phyloP scores from a whole-genome alignment of 2,888 invertebrate genomes.

The Tachystola acroxantha region DNA sequence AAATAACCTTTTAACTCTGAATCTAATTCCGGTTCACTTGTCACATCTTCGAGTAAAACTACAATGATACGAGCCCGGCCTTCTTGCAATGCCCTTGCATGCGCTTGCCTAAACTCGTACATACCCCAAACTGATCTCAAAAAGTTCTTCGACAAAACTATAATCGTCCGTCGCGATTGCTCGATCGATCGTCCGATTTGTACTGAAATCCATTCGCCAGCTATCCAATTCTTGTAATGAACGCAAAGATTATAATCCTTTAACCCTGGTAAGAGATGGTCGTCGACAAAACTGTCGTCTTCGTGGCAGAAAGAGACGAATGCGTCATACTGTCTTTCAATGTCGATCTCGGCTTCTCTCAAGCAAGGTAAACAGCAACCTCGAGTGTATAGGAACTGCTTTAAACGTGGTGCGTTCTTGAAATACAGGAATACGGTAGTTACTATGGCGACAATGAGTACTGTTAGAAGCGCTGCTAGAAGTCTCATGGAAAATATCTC shows the following conservation, averaged over 20 bases:
- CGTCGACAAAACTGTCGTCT: constrained; percentile 84
- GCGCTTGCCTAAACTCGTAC: no score
- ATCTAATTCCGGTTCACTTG: no score
- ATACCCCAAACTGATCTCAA: no score
- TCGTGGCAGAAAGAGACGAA: constrained; percentile 89
- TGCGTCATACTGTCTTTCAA: constrained; percentile 80
- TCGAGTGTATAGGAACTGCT: constrained; percentile 20
- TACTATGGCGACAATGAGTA: constrained; percentile 5
- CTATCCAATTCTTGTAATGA: constrained; percentile 85
- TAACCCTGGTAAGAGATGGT: constrained; percentile 81
- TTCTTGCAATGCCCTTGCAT: no score
- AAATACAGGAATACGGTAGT: constrained; percentile 10
- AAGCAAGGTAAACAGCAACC: constrained; percentile 15
- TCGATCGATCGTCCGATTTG: constrained; percentile 84
- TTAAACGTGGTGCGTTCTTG: constrained; percentile 18
- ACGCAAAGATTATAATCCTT: constrained; percentile 81
- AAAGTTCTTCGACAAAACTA: no score
- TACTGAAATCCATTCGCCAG: constrained; percentile 84
- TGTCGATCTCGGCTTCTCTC: constrained; percentile 19
- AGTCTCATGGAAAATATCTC: constrained; percentile 2
- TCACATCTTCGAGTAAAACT: no score
- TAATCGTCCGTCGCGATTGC: no score
- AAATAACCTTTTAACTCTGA: no score
- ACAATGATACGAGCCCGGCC: no score
- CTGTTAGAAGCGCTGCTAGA: constrained; percentile 12